phyloP scores from a whole-genome alignment of 2,888 invertebrate genomes.

The Zygogramma bicolorata region DNA sequence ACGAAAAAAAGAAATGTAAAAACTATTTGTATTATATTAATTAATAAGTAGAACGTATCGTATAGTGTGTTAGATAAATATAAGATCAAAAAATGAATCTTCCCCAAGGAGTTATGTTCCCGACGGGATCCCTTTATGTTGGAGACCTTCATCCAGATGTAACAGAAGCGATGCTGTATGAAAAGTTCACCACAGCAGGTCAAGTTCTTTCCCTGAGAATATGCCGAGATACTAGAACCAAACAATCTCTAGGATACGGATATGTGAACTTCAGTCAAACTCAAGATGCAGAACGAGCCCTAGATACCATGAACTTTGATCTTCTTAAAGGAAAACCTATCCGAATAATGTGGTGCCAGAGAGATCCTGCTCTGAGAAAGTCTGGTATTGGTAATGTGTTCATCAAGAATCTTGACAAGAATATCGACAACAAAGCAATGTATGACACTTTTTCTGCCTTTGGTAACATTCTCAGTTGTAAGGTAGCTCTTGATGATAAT shows the following conservation, averaged over 20 bases:
- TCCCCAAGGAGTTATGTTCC: slow-evolving; percentile 74
- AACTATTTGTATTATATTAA: slow-evolving; percentile 39
- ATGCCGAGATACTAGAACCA: slow-evolving; percentile 96
- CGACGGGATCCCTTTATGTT: slow-evolving; percentile 97
- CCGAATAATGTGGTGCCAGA: slow-evolving; percentile 99
- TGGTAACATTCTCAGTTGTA: slow-evolving; percentile 98
- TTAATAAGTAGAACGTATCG: slow-evolving; percentile 41
- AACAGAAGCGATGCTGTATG: slow-evolving; percentile 98
- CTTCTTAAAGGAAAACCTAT: slow-evolving; percentile 96
- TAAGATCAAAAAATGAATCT: slow-evolving; percentile 57
- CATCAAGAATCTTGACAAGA: slow-evolving; percentile 98
- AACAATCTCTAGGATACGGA: slow-evolving; percentile 98
- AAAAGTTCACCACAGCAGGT: slow-evolving; percentile 98
- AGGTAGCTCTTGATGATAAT: slow-evolving; percentile 95
- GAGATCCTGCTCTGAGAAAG: slow-evolving; percentile 97
- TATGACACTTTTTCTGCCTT: slow-evolving; percentile 99
- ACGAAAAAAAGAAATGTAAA: slow-evolving; percentile 32
- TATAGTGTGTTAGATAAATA: slow-evolving; percentile 37
- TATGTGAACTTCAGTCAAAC: slow-evolving; percentile 99
- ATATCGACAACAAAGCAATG: slow-evolving; percentile 99
- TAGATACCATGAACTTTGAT: slow-evolving; percentile 99
- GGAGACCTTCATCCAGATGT: slow-evolving; percentile 98
- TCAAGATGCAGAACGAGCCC: slow-evolving; percentile 97
- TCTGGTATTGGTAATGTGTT: slow-evolving; percentile 99
- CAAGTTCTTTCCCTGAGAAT: slow-evolving; percentile 98